A percentile compares a stretch with the other conserved stretches of the same genome.
phyloP scores from a whole-genome alignment of 2,797 vertebrate genomes.

The Hypotaenidia okinawae region DNA sequence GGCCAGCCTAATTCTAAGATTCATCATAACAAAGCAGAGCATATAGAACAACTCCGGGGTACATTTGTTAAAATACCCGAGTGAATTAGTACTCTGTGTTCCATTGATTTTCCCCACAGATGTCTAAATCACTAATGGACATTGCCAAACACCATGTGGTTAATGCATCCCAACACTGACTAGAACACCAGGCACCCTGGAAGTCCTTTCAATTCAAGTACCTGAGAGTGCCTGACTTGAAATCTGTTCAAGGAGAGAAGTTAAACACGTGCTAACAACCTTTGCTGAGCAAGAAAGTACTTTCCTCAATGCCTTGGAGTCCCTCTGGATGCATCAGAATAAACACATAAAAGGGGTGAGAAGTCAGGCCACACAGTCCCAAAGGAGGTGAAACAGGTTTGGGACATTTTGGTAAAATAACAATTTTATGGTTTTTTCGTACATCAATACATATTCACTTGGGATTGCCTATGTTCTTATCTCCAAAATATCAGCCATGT shows the following conservation, averaged over 20 bases:
- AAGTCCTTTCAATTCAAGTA: background rate
- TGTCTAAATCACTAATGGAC: background rate
- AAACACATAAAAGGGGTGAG: background rate
- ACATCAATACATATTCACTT: background rate
- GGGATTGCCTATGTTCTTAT: background rate
- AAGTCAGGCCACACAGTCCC: background rate
- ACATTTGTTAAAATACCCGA: background rate
- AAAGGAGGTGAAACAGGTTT: background rate
- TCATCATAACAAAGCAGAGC: background rate
- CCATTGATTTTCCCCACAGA: conserved; percentile 32
- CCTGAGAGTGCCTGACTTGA: background rate
- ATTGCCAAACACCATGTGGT: background rate
- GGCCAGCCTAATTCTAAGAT: conserved; percentile 6
- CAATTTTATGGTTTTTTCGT: background rate
- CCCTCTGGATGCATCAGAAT: background rate
- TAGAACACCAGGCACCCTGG: background rate
- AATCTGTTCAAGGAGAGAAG: background rate
- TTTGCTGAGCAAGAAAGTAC: background rate
- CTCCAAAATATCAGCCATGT: background rate
- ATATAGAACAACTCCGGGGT: background rate
- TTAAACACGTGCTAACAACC: background rate
- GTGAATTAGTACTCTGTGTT: conserved; percentile 15
- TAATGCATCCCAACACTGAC: background rate
- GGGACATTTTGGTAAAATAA: background rate
- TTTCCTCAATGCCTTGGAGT: background rate